Conservation (phyloP, 2,888 invertebrate genomes). For the Zhengitettix transpicula region DNA sequence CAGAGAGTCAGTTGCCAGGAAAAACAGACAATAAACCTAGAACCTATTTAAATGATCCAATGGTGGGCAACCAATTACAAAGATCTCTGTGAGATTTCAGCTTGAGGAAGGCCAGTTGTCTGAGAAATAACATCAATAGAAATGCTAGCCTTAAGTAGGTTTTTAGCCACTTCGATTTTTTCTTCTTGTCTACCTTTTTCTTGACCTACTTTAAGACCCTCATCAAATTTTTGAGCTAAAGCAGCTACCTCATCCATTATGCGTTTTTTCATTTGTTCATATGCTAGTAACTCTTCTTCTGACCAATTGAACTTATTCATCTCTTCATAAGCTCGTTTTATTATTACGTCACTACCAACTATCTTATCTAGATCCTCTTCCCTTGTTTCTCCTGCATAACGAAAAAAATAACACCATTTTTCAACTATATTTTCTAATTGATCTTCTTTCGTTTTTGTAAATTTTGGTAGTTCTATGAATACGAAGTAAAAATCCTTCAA, state of each 20-base stretch:
- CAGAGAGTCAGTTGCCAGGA: neutral
- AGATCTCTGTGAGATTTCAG: neutral
- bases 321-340: slow-evolving; percentile 15
- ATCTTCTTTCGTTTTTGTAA: slow-evolving; percentile 14
- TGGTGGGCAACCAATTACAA: too few species aligned
- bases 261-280: too few species aligned
- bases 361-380: slow-evolving; percentile 2
- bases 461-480: slow-evolving; percentile 16
- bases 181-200: slow-evolving; percentile 10
- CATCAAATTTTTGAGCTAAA: too few species aligned
- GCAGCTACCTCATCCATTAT: too few species aligned
- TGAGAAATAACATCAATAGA: neutral
- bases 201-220: too few species aligned
- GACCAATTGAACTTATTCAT: slow-evolving; percentile 6
- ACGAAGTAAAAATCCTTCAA: slow-evolving; percentile 17
- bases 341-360: slow-evolving; percentile 14
- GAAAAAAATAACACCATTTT: slow-evolving; percentile 16
- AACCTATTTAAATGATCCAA: neutral
- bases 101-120: neutral
- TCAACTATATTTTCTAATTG: slow-evolving; percentile 16
- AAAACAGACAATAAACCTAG: neutral
- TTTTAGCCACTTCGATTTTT: neutral
- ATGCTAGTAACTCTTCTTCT: too few species aligned
- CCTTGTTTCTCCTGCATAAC: slow-evolving; percentile 17
- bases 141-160: neutral